Evolutionary conservation across 2,888 invertebrate species (phyloP), one percentile per base, ranked within the genome.

Genomic region (Rhamphomyia laevipes): DNA sequence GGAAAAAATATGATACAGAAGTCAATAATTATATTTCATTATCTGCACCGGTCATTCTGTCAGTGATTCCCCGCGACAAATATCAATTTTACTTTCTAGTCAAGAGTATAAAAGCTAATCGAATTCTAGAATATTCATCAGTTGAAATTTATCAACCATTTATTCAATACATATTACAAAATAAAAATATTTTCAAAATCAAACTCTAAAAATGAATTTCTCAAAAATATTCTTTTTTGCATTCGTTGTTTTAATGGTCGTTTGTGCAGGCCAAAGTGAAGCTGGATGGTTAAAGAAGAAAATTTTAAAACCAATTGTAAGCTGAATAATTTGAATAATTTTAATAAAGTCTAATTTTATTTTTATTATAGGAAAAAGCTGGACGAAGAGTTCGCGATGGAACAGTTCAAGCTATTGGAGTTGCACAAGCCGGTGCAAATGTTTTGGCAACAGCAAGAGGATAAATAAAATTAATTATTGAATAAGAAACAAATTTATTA

Each of bases 221-320:
- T 43, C 51, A 35, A 58, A 57, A 51, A 15, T 58, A 15, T 56
- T 62, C 43, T 43, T 64, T 16, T 57, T 59, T 4, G 45, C 60
- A 6, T 62, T 59, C 13, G 51, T 65, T 12, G 52, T 62, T n/a
- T 45, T 66, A 47, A 58, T 61, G 23, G 21, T 35, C 9, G 51
- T 61, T 2, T 58, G 60, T 38, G 33, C 59, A 40, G 61, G 57
- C 16, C 61, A 64, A 55, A 57, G 60, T 10, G 59, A 65, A 16
- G 65, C 63, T n/a, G 61, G 63, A 11, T 63, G 61, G 63, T 48
- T 63, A 2, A 63, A 59, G 49, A 63, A 64, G 21, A 11, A 23
- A 27, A 23, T 18, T 33, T 30, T 31, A 12, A 41, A 45, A 37
- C 27, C 23, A 31, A 11, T 27, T 43, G 37, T 17, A 11, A 37